Evolutionary conservation across 1,140 invertebrate genomes (phyloP).

Genomic region (Ctenoplectra terminalis): DNA sequence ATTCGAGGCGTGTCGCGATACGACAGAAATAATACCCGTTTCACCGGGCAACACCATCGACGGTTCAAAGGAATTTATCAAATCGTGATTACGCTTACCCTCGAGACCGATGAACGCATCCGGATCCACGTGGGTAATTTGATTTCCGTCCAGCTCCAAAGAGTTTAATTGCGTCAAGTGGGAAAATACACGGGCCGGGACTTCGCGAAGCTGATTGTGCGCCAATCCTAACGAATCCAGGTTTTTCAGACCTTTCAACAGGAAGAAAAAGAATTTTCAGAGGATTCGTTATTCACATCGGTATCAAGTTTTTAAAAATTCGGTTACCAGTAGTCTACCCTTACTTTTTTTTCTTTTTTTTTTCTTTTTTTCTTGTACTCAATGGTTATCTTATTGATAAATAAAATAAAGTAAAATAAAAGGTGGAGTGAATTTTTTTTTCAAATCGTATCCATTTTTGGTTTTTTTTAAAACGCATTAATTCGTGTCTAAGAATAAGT

Average conservation of each 20-base stretch:
- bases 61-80: constrained; percentile 1
- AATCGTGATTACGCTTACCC: constrained; percentile 84
- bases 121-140: constrained; percentile 90
- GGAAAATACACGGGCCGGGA: constrained; percentile 91
- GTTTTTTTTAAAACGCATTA: not conserved
- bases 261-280: too few relatives aligned
- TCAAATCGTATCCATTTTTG: too few relatives aligned
- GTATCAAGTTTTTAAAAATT: too few relatives aligned
- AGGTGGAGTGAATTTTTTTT: too few relatives aligned
- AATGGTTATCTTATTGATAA: too few relatives aligned
- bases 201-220: constrained; percentile 90
- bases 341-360: too few relatives aligned
- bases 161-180: constrained; percentile 91
- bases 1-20: not conserved
- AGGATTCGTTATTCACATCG: too few relatives aligned
- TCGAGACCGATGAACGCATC: constrained; percentile 93
- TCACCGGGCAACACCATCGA: not conserved
- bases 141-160: constrained; percentile 93
- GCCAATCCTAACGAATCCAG: constrained; percentile 92
- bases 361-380: too few relatives aligned
- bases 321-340: too few relatives aligned
- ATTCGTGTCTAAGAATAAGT: not conserved
- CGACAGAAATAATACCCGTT: constrained; percentile 1
- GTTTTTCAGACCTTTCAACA: constrained; percentile 87
- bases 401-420: too few relatives aligned